These are phyloP conservation scores for Erethizon dorsatum DNA, from an alignment of 2,797 vertebrate genomes.

Conservation along the genomic window DNA sequence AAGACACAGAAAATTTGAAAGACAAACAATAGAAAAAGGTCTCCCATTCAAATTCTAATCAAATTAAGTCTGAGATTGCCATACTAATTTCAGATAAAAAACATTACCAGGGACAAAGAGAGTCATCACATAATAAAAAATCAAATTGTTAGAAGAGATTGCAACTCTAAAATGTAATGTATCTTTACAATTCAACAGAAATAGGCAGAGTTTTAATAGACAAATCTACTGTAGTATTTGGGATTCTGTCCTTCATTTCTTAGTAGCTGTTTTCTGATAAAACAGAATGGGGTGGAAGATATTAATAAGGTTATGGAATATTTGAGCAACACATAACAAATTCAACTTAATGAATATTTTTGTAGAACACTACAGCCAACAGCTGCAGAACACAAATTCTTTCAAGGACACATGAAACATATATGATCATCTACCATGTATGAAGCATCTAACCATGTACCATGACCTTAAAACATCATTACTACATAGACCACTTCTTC, in stretches of 20 bases:
- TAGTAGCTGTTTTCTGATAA: background rate
- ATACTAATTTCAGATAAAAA: conserved; percentile 55
- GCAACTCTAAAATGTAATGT: background rate
- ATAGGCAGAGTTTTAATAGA: background rate
- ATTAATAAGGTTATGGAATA: background rate
- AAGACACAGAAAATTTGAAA: conserved; percentile 9
- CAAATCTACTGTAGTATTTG: background rate
- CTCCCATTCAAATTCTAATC: conserved; percentile 24
- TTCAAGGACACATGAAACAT: background rate
- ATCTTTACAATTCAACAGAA: background rate
- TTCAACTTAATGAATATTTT: background rate
- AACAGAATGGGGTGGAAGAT: background rate
- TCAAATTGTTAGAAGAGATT: background rate
- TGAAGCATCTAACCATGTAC: background rate
- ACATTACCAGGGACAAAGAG: background rate
- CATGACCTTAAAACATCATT: background rate
- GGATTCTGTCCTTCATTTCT: background rate
- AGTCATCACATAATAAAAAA: background rate
- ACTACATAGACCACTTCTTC: background rate
- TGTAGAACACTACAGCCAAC: background rate
- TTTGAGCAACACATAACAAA: background rate
- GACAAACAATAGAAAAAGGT: conserved; percentile 7
- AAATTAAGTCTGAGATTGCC: conserved; percentile 14
- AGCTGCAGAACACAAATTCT: background rate
- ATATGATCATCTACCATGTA: background rate